phyloP scores from a whole-genome alignment of 64 coral and sea anemone genomes.

The Stichodactyla helianthus region DNA sequence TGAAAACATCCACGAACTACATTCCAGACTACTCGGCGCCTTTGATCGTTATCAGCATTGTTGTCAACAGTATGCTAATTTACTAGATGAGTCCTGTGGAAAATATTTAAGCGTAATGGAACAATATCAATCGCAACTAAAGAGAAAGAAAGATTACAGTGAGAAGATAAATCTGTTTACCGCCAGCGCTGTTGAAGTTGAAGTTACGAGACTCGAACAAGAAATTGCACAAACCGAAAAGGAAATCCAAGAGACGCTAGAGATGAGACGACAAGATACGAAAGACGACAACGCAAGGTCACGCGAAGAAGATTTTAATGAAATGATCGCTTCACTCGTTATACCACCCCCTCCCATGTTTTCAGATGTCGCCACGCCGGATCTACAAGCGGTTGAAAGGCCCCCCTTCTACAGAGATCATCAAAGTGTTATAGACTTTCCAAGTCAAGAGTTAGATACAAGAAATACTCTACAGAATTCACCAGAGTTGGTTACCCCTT shows the following conservation, averaged over 20 bases:
- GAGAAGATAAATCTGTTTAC: conserved; percentile 1
- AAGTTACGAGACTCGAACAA: background rate
- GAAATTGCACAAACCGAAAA: background rate
- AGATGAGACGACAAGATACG: background rate
- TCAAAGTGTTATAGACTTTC: conserved; percentile 1
- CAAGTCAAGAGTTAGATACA: background rate
- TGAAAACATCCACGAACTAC: background rate
- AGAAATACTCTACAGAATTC: background rate
- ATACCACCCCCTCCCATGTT: conserved; percentile 8
- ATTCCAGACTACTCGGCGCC: background rate
- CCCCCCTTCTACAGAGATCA: background rate
- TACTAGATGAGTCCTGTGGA: background rate
- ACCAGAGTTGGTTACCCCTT: background rate
- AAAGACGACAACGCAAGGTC: background rate
- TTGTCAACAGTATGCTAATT: background rate
- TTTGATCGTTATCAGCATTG: background rate
- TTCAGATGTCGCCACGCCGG: background rate
- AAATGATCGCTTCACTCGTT: background rate
- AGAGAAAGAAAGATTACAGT: background rate
- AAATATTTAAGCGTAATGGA: background rate
- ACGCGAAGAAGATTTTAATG: background rate
- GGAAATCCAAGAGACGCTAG: background rate
- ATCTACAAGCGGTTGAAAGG: background rate
- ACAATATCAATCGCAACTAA: background rate
- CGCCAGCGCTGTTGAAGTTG: background rate